Percentiles rank a stretch among this genome's conserved stretches.
These are phyloP conservation scores for Doris montereyensis DNA, from an alignment of 2,888 invertebrate species.

Conservation along the genomic window DNA sequence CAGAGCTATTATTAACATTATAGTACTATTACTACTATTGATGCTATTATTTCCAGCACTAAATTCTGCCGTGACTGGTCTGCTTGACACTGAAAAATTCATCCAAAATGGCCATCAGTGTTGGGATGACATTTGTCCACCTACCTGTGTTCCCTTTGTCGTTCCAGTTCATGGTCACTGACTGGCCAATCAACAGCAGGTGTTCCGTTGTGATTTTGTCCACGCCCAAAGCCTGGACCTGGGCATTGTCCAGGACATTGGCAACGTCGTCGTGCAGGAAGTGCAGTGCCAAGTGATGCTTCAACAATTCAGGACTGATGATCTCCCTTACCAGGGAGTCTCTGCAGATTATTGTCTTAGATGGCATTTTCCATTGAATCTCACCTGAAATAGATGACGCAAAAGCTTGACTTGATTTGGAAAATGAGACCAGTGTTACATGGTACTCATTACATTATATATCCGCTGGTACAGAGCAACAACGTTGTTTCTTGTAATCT, in stretches of 20 bases:
- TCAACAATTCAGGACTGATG: conserved; percentile 61
- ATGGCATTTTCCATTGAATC: conserved; percentile 66
- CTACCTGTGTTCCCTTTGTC: conserved; percentile 29
- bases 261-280: conserved; percentile 67
- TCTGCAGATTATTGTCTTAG: conserved; percentile 64
- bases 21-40: too few species aligned
- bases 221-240: conserved; percentile 66
- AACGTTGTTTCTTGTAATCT: too few species aligned
- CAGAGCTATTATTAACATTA: too few species aligned
- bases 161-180: conserved; percentile 46
- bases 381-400: conserved; percentile 45
- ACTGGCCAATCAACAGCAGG: conserved; percentile 65
- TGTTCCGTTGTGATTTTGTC: conserved; percentile 65
- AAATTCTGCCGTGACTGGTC: too few species aligned
- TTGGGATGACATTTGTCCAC: too few species aligned
- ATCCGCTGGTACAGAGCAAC: too few species aligned
- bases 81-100: too few species aligned
- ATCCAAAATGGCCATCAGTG: too few species aligned
- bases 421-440: too few species aligned
- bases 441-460: too few species aligned
- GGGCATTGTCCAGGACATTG: conserved; percentile 55
- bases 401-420: too few species aligned
- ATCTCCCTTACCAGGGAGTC: conserved; percentile 64
- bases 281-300: conserved; percentile 61
- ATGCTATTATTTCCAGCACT: too few species aligned